Conservation (phyloP, 1,140 invertebrate species). For the Trigoniulus corallinus region DNA sequence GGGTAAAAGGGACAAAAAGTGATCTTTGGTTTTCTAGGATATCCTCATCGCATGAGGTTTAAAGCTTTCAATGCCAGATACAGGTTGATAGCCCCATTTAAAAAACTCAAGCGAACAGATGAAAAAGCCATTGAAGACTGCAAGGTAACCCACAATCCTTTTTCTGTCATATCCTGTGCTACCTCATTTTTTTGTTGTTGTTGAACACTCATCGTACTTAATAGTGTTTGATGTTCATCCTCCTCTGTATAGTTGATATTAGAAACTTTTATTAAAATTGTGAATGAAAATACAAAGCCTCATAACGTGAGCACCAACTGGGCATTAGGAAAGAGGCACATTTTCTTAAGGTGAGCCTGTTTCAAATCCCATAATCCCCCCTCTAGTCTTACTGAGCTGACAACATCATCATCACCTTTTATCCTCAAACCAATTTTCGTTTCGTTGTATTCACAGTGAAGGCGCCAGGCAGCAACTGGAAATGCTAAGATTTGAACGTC, state of each 20-base stretch:
- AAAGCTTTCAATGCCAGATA: slow-evolving; percentile 82
- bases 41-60: slow-evolving; percentile 85
- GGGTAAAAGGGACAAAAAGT: no score
- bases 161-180: neutral
- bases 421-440: neutral
- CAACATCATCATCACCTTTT: no score
- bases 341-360: slow-evolving; percentile 48
- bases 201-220: no score
- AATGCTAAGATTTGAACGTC: slow-evolving; percentile 51
- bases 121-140: slow-evolving; percentile 66
- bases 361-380: neutral
- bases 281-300: slow-evolving; percentile 22
- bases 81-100: slow-evolving; percentile 57
- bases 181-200: no score
- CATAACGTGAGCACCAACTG: slow-evolving; percentile 46
- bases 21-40: slow-evolving; percentile 33
- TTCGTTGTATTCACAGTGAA: slow-evolving; percentile 42
- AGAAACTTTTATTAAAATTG: slow-evolving; percentile 34
- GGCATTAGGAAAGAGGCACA: slow-evolving; percentile 81
- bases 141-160: slow-evolving; percentile 11
- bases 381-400: no score
- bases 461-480: slow-evolving; percentile 78
- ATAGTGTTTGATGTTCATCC: neutral
- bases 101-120: slow-evolving; percentile 50
- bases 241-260: slow-evolving; percentile 43